These are phyloP conservation scores for Hydra vulgaris DNA, from an alignment of 30 jellyfish, hydroid and myxozoan species.

Conservation along the genomic window DNA sequence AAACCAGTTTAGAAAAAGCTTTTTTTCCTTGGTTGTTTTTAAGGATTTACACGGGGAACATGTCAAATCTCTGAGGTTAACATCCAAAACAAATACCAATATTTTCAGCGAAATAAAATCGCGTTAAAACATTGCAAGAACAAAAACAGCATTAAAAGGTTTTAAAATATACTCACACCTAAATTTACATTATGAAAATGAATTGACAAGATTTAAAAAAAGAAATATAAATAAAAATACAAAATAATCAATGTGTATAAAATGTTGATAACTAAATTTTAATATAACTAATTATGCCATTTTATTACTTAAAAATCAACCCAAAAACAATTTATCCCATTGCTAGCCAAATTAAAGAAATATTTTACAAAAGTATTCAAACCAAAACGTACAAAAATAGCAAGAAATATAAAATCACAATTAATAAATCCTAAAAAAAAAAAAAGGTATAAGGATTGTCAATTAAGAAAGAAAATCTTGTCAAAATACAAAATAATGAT, in stretches of 20 bases:
- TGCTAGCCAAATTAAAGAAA: too few relatives aligned
- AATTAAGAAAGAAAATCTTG: not conserved
- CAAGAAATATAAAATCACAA: not conserved
- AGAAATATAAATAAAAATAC: not conserved
- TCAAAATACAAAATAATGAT: not conserved
- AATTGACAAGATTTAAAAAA: too few relatives aligned
- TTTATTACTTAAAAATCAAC: not conserved
- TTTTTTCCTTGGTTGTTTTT: too few relatives aligned
- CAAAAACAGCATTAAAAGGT: not conserved
- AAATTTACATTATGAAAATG: not conserved
- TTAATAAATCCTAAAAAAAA: not conserved
- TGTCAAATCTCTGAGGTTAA: too few relatives aligned
- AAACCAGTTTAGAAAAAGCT: too few relatives aligned
- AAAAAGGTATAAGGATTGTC: not conserved
- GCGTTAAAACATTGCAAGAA: not conserved
- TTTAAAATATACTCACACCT: not conserved
- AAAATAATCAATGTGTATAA: not conserved
- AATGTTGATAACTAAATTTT: too few relatives aligned
- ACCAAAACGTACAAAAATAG: not conserved
- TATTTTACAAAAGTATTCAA: not conserved
- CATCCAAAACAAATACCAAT: too few relatives aligned
- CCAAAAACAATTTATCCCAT: not conserved
- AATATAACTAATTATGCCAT: too few relatives aligned
- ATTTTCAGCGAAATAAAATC: too few relatives aligned
- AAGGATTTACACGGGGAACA: too few relatives aligned